Conservation (phyloP, 2,888 invertebrate genomes). For the Trilocha varians region DNA sequence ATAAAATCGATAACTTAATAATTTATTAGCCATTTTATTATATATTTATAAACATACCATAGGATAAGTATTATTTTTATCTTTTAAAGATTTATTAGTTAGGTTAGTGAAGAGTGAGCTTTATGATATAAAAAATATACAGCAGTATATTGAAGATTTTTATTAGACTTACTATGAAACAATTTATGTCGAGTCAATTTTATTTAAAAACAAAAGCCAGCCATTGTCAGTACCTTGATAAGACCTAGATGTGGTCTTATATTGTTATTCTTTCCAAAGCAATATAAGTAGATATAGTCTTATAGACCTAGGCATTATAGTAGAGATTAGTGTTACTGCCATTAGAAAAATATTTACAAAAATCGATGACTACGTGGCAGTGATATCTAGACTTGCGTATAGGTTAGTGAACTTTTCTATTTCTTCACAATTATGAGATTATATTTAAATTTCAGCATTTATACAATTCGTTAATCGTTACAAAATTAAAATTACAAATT, state of each 20-base stretch:
- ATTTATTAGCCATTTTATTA: slow-evolving; percentile 68
- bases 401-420: slow-evolving; percentile 27
- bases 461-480: too few species aligned
- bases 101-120: slow-evolving; percentile 69
- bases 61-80: slow-evolving; percentile 68
- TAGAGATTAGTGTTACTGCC: slow-evolving; percentile 57
- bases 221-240: slow-evolving; percentile 58
- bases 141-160: slow-evolving; percentile 37
- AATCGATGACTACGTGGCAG: slow-evolving; percentile 46
- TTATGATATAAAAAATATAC: slow-evolving; percentile 52
- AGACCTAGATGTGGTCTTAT: slow-evolving; percentile 35
- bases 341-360: slow-evolving; percentile 37
- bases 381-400: slow-evolving; percentile 38
- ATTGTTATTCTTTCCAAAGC: slow-evolving; percentile 67
- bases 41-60: slow-evolving; percentile 72
- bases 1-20: slow-evolving; percentile 47
- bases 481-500: too few species aligned
- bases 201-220: slow-evolving; percentile 47
- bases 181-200: slow-evolving; percentile 43
- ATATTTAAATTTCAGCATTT: slow-evolving; percentile 59
- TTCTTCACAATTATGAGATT: slow-evolving; percentile 41
- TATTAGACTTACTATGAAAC: slow-evolving; percentile 41
- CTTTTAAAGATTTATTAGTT: slow-evolving; percentile 66
- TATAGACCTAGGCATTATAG: slow-evolving; percentile 57
- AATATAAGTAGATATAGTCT: slow-evolving; percentile 47